Conservation (phyloP, 2,797 vertebrate species). For the Spinibarbus caldwelli region DNA sequence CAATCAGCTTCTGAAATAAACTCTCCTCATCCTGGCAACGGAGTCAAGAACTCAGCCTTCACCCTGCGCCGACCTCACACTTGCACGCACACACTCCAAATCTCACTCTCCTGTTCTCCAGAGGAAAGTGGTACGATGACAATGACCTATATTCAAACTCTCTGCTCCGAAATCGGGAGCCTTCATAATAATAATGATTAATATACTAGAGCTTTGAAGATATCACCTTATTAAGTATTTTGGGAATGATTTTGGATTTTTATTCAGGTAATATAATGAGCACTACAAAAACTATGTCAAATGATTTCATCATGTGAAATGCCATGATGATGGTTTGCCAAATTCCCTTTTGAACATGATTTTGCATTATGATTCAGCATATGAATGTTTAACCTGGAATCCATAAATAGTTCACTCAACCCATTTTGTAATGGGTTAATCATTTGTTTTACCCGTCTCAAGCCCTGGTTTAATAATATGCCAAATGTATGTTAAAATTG, state of each 20-base stretch:
- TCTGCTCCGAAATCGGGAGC: slow-evolving; percentile 12
- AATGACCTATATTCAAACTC: slow-evolving; percentile 45
- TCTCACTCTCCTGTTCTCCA: slow-evolving; percentile 8
- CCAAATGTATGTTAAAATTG: slow-evolving; percentile 30
- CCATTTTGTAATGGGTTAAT: neutral
- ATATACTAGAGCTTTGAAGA: slow-evolving; percentile 1
- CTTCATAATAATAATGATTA: slow-evolving; percentile 33
- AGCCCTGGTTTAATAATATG: slow-evolving; percentile 13
- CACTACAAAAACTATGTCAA: neutral
- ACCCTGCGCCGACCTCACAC: slow-evolving; percentile 45
- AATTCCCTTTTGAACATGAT: slow-evolving; percentile 2
- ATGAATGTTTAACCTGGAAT: neutral
- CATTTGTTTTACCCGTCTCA: neutral
- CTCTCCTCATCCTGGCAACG: slow-evolving; percentile 32
- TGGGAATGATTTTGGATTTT: neutral
- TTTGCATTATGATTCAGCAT: slow-evolving; percentile 10
- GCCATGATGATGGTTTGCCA: neutral
- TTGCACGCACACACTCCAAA: slow-evolving; percentile 12
- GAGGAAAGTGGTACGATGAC: slow-evolving; percentile 23
- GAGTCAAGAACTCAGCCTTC: slow-evolving; percentile 42
- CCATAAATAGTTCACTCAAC: neutral
- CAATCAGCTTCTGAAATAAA: slow-evolving; percentile 48
- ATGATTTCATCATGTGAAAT: slow-evolving; percentile 30
- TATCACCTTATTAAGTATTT: neutral
- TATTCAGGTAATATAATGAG: neutral